These are phyloP conservation scores for Sturmia bella DNA, from an alignment of 2,888 invertebrate species.

Conservation along the genomic window DNA sequence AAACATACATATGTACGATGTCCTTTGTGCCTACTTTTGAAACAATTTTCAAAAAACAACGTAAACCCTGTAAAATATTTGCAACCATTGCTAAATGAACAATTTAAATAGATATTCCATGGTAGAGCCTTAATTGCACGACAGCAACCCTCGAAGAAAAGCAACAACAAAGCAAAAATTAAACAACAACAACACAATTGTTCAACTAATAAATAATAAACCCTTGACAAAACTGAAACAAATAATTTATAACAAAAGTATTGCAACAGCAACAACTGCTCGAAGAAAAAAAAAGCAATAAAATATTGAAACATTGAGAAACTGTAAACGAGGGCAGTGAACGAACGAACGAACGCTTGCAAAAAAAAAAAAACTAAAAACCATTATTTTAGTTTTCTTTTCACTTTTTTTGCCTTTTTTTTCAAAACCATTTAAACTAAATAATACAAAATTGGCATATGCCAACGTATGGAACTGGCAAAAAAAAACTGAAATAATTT, in stretches of 20 bases:
- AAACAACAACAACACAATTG: too few relatives aligned
- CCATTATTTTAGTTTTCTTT: slow-evolving; percentile 22
- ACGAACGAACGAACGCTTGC: slow-evolving; percentile 21
- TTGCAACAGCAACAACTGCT: slow-evolving; percentile 8
- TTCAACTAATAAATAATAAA: slow-evolving; percentile 1
- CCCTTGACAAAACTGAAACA: slow-evolving; percentile 40
- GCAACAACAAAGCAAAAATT: not conserved
- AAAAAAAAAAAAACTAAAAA: not conserved
- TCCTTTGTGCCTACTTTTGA: slow-evolving; percentile 54
- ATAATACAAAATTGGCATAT: slow-evolving; percentile 61
- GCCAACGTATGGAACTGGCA: slow-evolving; percentile 51
- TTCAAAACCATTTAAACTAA: slow-evolving; percentile 28
- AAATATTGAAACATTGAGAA: slow-evolving; percentile 37
- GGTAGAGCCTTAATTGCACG: slow-evolving; percentile 39
- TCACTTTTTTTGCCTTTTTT: not conserved
- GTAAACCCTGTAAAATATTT: slow-evolving; percentile 28
- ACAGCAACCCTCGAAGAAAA: slow-evolving; percentile 56
- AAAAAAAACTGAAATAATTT: slow-evolving; percentile 35
- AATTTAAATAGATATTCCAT: not conserved
- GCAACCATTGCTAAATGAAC: slow-evolving; percentile 29
- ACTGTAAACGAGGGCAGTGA: slow-evolving; percentile 60
- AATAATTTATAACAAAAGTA: slow-evolving; percentile 23
- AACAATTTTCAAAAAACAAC: too few relatives aligned
- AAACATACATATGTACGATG: too few relatives aligned
- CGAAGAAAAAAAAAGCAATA: slow-evolving; percentile 3